phyloP scores from a whole-genome alignment of 2,113 vertebrate species.

The Oreochromis tanganicae region DNA sequence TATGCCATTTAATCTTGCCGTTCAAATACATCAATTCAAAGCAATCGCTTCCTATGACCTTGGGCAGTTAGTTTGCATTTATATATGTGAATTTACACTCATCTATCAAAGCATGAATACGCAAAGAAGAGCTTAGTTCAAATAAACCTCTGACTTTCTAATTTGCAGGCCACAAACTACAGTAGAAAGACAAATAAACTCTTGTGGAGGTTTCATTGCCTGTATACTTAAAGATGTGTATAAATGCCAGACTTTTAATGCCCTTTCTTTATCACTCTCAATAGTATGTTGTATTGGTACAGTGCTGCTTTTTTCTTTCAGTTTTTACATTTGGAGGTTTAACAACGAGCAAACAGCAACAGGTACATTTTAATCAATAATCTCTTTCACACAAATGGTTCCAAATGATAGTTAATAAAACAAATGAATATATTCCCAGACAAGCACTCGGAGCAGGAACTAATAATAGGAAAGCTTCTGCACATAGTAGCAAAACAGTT shows the following conservation, averaged over 20 bases:
- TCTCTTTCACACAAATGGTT: neutral
- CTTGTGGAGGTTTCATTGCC: neutral
- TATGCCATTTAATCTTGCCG: neutral
- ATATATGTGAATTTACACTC: neutral
- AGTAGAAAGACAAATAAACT: neutral
- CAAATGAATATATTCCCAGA: neutral
- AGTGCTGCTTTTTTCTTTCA: neutral
- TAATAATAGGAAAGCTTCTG: neutral
- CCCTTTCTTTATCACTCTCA: neutral
- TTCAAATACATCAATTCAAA: slow-evolving; percentile 14
- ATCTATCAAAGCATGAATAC: neutral
- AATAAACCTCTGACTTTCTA: neutral
- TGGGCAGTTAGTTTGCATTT: neutral
- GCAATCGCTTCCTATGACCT: neutral
- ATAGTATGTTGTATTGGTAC: neutral
- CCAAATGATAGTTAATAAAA: neutral
- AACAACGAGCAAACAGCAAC: neutral
- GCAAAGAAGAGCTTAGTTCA: neutral
- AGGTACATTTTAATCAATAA: neutral
- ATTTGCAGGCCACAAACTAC: neutral
- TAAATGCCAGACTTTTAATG: neutral
- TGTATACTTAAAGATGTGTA: neutral
- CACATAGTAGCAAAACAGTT: neutral
- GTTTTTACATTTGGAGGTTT: neutral
- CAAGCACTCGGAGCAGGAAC: neutral